Base-by-base conservation (phyloP, 1,140 invertebrate genomes). In the Panulirus ornatus region DNA sequence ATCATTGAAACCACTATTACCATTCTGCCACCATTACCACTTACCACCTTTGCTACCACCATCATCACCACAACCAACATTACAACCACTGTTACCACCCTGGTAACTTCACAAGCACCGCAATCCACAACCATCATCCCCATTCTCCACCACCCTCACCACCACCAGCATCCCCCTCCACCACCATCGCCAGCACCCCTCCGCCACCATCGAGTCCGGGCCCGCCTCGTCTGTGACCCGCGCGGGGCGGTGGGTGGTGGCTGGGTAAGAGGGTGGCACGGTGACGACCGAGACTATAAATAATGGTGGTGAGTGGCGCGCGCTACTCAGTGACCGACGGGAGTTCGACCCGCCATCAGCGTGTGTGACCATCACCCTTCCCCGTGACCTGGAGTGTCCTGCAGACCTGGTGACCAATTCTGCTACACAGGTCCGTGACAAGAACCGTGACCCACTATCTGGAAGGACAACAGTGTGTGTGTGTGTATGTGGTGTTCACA, bases 281-380 rank as follows among this genome's bases (percentile, higher is more conserved):
- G 75, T 30, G 42, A 66, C 73, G 11, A 51, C 82, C 63, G 82
- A 84, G 5, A 71, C 40, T 84, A 84, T 84, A 84, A 63, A 84
- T 84, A 84, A 27, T 40, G 82, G 82, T 84, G 63, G 82, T 84
- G 82, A 30, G 82, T 84, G 82, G 82, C 40, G 38, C 63, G 70
- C 19, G 58, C 38, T 30, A 47, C 27, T 70, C 82, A 84, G 82
- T 84, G 82, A 73, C 36, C 38, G 63, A 38, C 42, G 66, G 22
- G 27, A 71, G 82, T 30, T 38, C 73, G 82, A n/a, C 42, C 0
- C 11, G 82, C n/a, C 42, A 30, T 30, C 9, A 30, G n/a, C 22
- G 58, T 22, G 58, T 30, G n/a, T n/a, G n/a, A 6, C 14, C 11
- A 19, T 58, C 11, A 3, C 14, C 19, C 19, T 19, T 58, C 54